phyloP scores from a whole-genome alignment of 2,113 vertebrate species.

The Salminus brasiliensis region DNA sequence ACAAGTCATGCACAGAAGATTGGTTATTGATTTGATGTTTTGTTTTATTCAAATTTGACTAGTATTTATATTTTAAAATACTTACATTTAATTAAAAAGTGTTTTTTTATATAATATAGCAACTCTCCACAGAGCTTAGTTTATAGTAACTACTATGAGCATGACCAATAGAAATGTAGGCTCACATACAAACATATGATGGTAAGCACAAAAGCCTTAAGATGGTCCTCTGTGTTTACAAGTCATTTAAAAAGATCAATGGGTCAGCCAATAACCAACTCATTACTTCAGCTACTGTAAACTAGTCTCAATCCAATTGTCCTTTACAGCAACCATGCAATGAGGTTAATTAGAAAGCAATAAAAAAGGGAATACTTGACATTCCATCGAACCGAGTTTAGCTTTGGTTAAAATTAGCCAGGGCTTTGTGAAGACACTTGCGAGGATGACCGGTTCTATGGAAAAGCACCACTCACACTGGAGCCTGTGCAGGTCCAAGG shows the following conservation, averaged over 20 bases:
- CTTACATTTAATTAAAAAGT: no score
- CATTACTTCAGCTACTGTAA: conserved; percentile 11
- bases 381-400: conserved; percentile 29
- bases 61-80: no score
- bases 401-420: conserved; percentile 41
- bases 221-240: conserved; percentile 13
- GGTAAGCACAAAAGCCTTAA: conserved; percentile 2
- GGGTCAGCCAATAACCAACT: conserved; percentile 6
- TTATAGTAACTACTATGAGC: no score
- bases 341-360: conserved; percentile 30
- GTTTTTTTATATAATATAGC: no score
- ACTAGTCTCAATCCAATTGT: neutral
- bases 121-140: no score
- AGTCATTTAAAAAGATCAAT: conserved; percentile 22
- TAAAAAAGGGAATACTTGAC: conserved; percentile 21
- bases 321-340: conserved; percentile 12
- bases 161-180: neutral
- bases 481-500: conserved; percentile 38
- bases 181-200: neutral
- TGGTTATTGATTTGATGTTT: no score
- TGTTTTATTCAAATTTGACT: no score
- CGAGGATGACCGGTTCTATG: conserved; percentile 10
- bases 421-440: conserved; percentile 39
- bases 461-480: conserved; percentile 24
- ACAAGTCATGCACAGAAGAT: no score